Evolutionary conservation across 2,888 invertebrate species (phyloP).

Genomic region (Ctena decussata): DNA sequence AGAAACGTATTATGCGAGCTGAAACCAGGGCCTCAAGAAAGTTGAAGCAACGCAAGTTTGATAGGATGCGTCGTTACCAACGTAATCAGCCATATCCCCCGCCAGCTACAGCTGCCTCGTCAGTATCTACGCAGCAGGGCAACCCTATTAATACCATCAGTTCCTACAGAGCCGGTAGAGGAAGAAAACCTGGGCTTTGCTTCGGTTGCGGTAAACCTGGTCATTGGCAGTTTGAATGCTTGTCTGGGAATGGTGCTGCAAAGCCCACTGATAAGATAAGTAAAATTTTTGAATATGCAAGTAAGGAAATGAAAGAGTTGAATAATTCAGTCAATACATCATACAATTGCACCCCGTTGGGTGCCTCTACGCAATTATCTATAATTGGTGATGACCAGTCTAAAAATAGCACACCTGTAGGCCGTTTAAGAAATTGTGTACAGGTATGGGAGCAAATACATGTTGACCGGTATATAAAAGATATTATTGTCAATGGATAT

Average conservation of each 20-base stretch:
- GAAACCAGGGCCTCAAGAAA: neutral
- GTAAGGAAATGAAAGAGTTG: no score
- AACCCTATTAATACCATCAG: no score
- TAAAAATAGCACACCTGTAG: no score
- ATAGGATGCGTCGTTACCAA: neutral
- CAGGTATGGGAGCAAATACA: no score
- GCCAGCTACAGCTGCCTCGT: neutral
- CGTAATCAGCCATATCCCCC: neutral
- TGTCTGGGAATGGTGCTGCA: neutral
- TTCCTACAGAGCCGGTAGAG: neutral
- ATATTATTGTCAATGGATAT: neutral
- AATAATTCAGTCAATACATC: no score
- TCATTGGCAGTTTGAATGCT: neutral
- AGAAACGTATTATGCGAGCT: neutral
- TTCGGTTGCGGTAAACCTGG: neutral
- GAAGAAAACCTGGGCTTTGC: neutral
- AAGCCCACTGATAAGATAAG: neutral
- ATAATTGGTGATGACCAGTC: neutral
- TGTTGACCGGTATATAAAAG: no score
- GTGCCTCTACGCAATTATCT: neutral
- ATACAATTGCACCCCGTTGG: no score
- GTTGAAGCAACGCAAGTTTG: neutral
- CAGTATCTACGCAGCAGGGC: neutral
- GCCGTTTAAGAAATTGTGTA: no score
- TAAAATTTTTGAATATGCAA: neutral